Evolutionary conservation across 1,140 invertebrate genomes (phyloP).

Genomic region (Saccostrea glomerata): DNA sequence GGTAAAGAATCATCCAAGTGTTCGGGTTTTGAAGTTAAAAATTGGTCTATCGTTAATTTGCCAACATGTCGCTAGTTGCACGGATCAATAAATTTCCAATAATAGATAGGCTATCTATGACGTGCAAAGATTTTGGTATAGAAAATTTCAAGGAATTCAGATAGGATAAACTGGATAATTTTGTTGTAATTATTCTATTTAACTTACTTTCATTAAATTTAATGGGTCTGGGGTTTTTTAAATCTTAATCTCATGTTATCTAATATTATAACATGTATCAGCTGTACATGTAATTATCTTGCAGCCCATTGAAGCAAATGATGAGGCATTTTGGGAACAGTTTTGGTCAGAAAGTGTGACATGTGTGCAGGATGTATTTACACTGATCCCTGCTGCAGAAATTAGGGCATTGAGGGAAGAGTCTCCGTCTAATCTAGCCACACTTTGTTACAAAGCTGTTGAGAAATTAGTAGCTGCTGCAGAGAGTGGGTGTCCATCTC

Average conservation of each 20-base stretch:
- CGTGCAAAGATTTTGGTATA: not conserved
- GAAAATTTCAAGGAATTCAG: not conserved
- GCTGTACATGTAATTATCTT: constrained; percentile 48
- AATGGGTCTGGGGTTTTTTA: not conserved
- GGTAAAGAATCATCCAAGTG: constrained; percentile 80
- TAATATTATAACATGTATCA: not conserved
- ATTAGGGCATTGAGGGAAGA: constrained; percentile 96
- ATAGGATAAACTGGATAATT: not conserved
- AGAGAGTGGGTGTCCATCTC: constrained; percentile 94
- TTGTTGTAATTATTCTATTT: not conserved
- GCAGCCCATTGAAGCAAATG: constrained; percentile 92
- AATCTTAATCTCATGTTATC: not conserved
- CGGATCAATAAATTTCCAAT: constrained; percentile 43
- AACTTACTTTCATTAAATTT: no score
- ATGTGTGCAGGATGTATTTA: constrained; percentile 97
- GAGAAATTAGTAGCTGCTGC: constrained; percentile 96
- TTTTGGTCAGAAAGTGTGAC: constrained; percentile 98
- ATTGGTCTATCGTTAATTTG: not conserved
- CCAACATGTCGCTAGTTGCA: constrained; percentile 30
- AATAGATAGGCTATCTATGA: not conserved
- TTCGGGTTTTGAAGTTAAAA: not conserved
- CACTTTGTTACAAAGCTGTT: constrained; percentile 98
- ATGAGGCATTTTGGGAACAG: constrained; percentile 99
- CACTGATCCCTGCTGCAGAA: constrained; percentile 91
- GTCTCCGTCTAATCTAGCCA: constrained; percentile 98